Evolutionary conservation across 2,888 invertebrate genomes (phyloP), one percentile per base, ranked within the genome.

Genomic region (Aphrophora alni): DNA sequence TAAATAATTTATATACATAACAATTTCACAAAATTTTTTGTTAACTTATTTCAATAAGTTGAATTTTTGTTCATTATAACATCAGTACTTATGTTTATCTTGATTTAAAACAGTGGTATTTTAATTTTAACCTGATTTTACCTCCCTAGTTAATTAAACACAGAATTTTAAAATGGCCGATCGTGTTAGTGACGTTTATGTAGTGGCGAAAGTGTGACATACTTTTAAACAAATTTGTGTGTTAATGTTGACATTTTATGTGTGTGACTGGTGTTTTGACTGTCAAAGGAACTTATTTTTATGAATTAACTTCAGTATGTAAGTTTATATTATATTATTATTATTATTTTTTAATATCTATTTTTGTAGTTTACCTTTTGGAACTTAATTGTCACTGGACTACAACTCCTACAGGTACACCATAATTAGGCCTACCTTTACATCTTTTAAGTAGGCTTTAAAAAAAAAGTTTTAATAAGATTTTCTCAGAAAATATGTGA

Each of bases 231-330:
- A 59, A 59, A 21, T 21, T 59, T 59, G n/a, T 59, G 59, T 59
- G n/a, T 59, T 59, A 59, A 59, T 59, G 59, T 59, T 59, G 59
- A 59, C 59, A 21, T 59, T 59, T 59, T 21, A 59, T 59, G 59
- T 59, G n/a, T 21, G 59, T 59, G 21, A 21, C 10, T 59, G 59
- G 59, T 59, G 59, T 59, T 59, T 59, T 59, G 21, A 2, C 21
- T 59, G 59, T n/a, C 21, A 21, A 21, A n/a, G 14, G 21, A 21
- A 12, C 59, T 3, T 59, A 3, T 4, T 59, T 59, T 7, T 21
- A 21, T n/a, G 21, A 59, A 21, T 59, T 21, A 21, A 21, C n/a
- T 21, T 21, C 1, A 59, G 21, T 59, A 59, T 59, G 59, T 59
- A 59, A 59, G 59, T 59, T n/a, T 5, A 59, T 2, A 8, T 44